Evolutionary conservation across 2,888 invertebrate genomes (phyloP).

Genomic region (Byasa hedistus): DNA sequence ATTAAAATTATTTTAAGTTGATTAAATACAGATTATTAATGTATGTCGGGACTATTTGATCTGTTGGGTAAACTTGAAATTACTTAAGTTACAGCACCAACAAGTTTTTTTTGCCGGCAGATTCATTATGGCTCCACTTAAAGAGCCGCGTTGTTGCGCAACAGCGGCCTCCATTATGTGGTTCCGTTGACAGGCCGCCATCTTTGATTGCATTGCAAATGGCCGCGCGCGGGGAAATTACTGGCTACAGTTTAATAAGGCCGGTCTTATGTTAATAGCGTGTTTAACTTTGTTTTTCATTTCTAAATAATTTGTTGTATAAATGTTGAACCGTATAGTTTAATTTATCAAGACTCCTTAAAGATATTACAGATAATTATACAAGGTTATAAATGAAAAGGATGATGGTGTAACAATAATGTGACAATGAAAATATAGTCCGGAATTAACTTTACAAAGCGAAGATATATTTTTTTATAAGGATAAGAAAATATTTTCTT

Average conservation of each 20-base stretch:
- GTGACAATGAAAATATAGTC: no score
- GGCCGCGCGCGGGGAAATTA: slow-evolving; percentile 8
- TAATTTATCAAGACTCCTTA: no score
- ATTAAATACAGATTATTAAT: no score
- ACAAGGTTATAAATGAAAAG: no score
- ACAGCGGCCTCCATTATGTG: slow-evolving; percentile 12
- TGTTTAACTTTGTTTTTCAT: background rate
- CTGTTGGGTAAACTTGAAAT: background rate
- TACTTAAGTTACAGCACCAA: background rate
- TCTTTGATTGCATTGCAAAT: slow-evolving; percentile 21
- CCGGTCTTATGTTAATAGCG: background rate
- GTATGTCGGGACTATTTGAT: background rate
- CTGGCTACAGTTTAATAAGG: slow-evolving; percentile 14
- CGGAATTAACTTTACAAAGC: no score
- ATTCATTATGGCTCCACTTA: slow-evolving; percentile 8
- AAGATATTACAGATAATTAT: no score
- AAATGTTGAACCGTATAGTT: no score
- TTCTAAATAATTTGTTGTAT: no score
- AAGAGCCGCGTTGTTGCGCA: slow-evolving; percentile 17
- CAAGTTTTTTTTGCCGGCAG: background rate
- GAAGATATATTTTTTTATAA: no score
- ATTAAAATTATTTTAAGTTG: no score
- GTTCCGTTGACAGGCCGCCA: slow-evolving; percentile 24
- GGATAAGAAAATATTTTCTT: no score
- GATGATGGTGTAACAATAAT: no score